phyloP scores from a whole-genome alignment of 2,888 invertebrate genomes.

The Clunio marinus region DNA sequence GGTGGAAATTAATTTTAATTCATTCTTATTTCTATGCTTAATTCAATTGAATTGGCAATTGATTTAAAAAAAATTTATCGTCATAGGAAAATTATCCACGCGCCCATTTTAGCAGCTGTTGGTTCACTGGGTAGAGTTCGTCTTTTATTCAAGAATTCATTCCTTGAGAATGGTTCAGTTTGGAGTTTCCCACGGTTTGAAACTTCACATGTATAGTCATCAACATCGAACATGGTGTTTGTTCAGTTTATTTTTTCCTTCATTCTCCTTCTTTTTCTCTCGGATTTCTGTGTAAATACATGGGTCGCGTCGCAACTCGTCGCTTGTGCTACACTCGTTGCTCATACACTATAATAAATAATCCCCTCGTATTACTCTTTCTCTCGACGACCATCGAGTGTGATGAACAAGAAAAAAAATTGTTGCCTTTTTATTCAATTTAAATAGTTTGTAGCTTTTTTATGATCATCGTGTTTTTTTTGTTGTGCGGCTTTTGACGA shows the following conservation, averaged over 20 bases:
- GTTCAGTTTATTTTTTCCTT: conserved; percentile 21
- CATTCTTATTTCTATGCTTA: no score
- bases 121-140: conserved; percentile 11
- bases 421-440: conserved; percentile 27
- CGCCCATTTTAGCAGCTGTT: conserved; percentile 21
- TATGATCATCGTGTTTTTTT: conserved; percentile 18
- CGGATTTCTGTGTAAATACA: conserved; percentile 24
- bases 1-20: no score
- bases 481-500: conserved; percentile 6
- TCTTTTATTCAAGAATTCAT: conserved; percentile 35
- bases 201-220: conserved; percentile 24
- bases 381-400: conserved; percentile 3
- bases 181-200: conserved; percentile 37
- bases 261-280: conserved; percentile 10
- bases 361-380: conserved; percentile 16
- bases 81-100: no score
- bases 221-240: conserved; percentile 30
- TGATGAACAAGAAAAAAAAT: background rate
- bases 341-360: conserved; percentile 31
- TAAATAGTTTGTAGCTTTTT: conserved; percentile 31
- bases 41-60: no score
- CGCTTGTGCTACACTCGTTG: conserved; percentile 36
- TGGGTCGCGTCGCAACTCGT: conserved; percentile 24
- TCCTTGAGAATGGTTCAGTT: conserved; percentile 33
- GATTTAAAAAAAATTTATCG: no score